phyloP scores from a whole-genome alignment of 2,113 vertebrate species.

The Barnardius zonarius region DNA sequence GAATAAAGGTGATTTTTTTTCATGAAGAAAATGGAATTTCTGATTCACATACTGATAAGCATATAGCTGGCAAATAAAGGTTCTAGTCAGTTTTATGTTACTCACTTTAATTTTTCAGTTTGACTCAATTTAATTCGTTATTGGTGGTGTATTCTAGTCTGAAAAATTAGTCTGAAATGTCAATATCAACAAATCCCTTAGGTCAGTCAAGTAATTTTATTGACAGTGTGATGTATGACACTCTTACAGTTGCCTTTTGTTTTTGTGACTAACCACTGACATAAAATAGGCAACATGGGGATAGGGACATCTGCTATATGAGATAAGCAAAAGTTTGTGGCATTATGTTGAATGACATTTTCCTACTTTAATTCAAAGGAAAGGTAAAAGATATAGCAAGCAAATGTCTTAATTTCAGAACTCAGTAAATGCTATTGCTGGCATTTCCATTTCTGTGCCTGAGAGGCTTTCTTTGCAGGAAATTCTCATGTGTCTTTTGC shows the following conservation, averaged over 20 bases:
- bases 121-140: background rate
- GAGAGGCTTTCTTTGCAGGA: background rate
- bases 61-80: constrained; percentile 28
- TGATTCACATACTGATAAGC: background rate
- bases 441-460: constrained; percentile 15
- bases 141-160: background rate
- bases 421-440: background rate
- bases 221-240: background rate
- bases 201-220: background rate
- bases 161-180: constrained; percentile 30
- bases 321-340: constrained; percentile 36
- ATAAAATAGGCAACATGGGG: constrained; percentile 8
- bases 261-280: constrained; percentile 24
- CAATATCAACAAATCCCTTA: constrained; percentile 34
- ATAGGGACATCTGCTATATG: constrained; percentile 37
- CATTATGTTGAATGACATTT: constrained; percentile 39
- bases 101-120: constrained; percentile 12
- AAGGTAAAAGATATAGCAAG: background rate
- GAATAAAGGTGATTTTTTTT: constrained; percentile 52
- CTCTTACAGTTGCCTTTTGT: background rate
- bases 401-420: background rate
- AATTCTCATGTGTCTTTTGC: background rate
- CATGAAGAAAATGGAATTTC: background rate
- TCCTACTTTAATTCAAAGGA: constrained; percentile 1
- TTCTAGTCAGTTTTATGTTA: constrained; percentile 10